Conservation (phyloP, 2,113 vertebrate genomes). For the Clarias gariepinus region DNA sequence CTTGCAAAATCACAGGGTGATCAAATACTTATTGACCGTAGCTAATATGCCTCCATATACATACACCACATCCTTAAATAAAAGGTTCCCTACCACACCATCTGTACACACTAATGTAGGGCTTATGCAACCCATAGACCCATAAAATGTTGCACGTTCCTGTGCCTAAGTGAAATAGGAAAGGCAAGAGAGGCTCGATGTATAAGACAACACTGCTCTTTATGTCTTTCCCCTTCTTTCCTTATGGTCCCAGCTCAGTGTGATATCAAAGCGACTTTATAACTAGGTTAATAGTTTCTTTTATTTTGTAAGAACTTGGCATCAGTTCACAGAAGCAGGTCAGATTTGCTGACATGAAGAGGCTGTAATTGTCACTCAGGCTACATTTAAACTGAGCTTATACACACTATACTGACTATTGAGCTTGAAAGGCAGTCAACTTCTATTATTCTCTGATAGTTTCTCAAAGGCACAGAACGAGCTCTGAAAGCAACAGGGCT, state of each 20-base stretch:
- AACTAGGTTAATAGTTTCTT: slow-evolving; percentile 53
- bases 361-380: slow-evolving; percentile 71
- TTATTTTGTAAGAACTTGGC: slow-evolving; percentile 71
- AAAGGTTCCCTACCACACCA: not conserved
- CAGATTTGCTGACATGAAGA: slow-evolving; percentile 60
- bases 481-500: slow-evolving; percentile 67
- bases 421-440: slow-evolving; percentile 65
- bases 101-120: slow-evolving; percentile 1
- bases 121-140: not conserved
- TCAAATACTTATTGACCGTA: too few species aligned
- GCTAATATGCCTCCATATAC: too few species aligned
- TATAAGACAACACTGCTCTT: slow-evolving; percentile 57
- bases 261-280: not conserved
- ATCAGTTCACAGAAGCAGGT: slow-evolving; percentile 65
- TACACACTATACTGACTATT: slow-evolving; percentile 62
- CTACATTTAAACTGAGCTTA: slow-evolving; percentile 70
- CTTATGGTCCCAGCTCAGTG: slow-evolving; percentile 25
- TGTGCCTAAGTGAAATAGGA: not conserved
- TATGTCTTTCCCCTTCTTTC: not conserved
- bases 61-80: not conserved
- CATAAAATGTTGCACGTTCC: not conserved
- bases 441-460: slow-evolving; percentile 57
- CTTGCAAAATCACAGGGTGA: too few species aligned
- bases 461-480: slow-evolving; percentile 69
- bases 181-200: slow-evolving; percentile 29